These are phyloP conservation scores for Drosophila yakuba DNA, from an alignment of 1,140 invertebrate species.

Conservation along the genomic window DNA sequence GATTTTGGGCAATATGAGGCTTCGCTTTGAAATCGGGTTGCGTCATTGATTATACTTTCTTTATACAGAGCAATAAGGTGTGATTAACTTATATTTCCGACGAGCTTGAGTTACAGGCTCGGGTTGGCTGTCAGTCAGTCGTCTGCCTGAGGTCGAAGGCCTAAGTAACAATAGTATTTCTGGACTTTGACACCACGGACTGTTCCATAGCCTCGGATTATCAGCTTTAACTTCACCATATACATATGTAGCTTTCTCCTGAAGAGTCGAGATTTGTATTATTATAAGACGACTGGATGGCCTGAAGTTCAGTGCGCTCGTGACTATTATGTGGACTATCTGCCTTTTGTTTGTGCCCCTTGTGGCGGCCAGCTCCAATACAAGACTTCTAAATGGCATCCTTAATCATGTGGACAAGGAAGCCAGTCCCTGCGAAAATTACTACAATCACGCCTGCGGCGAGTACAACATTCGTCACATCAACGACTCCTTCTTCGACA, in stretches of 20 bases:
- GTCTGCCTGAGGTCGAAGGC: no score
- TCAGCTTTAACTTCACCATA: background rate
- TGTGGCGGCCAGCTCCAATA: background rate
- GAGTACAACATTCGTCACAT: background rate
- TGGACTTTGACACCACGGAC: background rate
- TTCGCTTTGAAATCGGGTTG: no score
- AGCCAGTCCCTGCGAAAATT: background rate
- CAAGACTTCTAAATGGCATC: background rate
- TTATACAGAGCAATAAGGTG: no score
- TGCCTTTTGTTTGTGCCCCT: background rate
- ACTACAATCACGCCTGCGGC: background rate
- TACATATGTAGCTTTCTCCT: background rate
- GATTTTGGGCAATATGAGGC: no score
- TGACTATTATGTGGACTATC: conserved; percentile 1
- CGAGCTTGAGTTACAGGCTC: no score
- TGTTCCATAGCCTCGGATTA: background rate
- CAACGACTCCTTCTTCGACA: background rate
- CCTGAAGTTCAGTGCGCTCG: background rate
- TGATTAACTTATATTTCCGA: no score
- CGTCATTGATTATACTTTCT: no score
- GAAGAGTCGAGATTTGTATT: background rate
- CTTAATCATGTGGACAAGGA: background rate
- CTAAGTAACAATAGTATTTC: background rate
- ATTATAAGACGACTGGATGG: background rate
- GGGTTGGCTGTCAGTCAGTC: no score